Evolutionary conservation across 2,888 invertebrate genomes (phyloP), one percentile per base, ranked within the genome.

Genomic region (Petrolisthes manimaculis): DNA sequence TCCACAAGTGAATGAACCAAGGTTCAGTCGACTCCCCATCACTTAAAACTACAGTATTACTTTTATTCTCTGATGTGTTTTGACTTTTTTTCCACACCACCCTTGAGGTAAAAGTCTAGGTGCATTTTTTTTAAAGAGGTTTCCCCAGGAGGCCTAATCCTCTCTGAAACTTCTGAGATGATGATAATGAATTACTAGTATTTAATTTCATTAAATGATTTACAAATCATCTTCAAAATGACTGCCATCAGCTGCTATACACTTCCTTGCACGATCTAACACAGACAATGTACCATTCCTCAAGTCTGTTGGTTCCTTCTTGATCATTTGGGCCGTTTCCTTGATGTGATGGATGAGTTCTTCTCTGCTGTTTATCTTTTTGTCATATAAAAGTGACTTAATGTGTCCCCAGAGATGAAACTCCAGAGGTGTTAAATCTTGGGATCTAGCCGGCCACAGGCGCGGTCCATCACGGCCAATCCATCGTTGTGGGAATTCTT

Each of bases 391-490:
- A 6, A 56, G 4, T 67, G 56, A n/a, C 9, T 81, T 54, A 56
- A 81, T 81, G 51, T 61, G 81, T 55, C 81, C 81, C 81, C 81
- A 81, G 24, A 67, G 67, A 81, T 55, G 6, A 56, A 81, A 55
- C 3, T 81, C 81, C 8, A 81, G n/a, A 12, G 81, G 81, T 24
- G 56, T 18, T 56, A 81, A 56, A 56, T 77, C 77, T 53, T 24
- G 77, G 6, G 77, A 53, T 77, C 77, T 77, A 51, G 24, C 77
- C 2, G 77, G 77, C 77, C 77, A 77, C 51, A 51, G 9, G 77
- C 5, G 77, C 4, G 77, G 24, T 77, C 77, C 77, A 37, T 51
- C 77, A 14, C n/a, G 24, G 3, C 77, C 77, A 8, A 6, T 77
- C 77, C 77, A 77, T 51, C 77, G 77, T 9, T 77, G 2, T 37